These are phyloP conservation scores for Drosophila planitibia DNA, from an alignment of 2,888 invertebrate species.

Conservation along the genomic window DNA sequence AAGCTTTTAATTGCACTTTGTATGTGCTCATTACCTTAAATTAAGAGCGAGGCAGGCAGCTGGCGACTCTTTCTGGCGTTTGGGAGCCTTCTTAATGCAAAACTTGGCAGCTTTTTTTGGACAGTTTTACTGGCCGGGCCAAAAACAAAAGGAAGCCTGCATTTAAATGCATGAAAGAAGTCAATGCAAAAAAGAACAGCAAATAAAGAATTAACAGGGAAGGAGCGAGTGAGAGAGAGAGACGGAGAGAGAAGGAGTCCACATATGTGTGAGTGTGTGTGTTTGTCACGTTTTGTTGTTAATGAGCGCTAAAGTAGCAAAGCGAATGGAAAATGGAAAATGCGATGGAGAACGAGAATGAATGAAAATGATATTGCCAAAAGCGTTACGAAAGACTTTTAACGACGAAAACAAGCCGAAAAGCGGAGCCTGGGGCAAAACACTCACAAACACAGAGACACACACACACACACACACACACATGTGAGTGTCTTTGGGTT, in stretches of 20 bases:
- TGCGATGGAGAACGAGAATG: conserved; percentile 33
- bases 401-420: conserved; percentile 62
- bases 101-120: conserved; percentile 69
- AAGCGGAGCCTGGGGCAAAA: not conserved
- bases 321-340: conserved; percentile 44
- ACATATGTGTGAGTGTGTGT: conserved; percentile 23
- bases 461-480: conserved; percentile 6
- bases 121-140: conserved; percentile 40
- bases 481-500: conserved; percentile 4
- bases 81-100: conserved; percentile 71
- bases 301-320: conserved; percentile 52
- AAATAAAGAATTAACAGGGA: conserved; percentile 35
- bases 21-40: conserved; percentile 83
- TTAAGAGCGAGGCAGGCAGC: conserved; percentile 40
- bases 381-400: conserved; percentile 65
- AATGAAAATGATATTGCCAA: conserved; percentile 64
- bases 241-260: conserved; percentile 4
- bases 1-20: conserved; percentile 82
- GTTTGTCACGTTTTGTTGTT: conserved; percentile 58
- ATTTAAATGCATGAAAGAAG: conserved; percentile 53
- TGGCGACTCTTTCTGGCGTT: conserved; percentile 37
- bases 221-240: not conserved
- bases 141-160: conserved; percentile 17
- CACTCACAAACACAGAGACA: not conserved
- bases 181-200: conserved; percentile 29